Conservation (phyloP, 2,113 vertebrate genomes). For the Suricata suricatta region DNA sequence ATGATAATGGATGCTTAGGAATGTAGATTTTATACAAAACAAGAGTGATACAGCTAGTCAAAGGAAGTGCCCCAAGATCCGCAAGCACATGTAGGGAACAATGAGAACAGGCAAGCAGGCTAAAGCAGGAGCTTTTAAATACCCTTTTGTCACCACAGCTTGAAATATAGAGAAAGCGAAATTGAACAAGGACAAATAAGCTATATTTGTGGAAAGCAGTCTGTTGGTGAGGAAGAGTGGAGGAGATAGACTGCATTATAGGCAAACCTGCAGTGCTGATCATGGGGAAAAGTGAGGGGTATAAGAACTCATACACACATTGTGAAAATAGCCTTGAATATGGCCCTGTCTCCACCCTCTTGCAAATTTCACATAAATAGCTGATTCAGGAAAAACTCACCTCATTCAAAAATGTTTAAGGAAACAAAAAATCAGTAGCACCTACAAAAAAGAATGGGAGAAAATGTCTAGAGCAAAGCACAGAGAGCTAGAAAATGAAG, state of each 20-base stretch:
- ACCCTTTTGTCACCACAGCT: background rate
- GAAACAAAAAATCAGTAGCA: background rate
- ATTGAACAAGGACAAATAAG: background rate
- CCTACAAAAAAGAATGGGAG: background rate
- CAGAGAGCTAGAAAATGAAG: background rate
- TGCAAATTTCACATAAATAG: conserved; percentile 5
- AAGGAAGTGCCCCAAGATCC: background rate
- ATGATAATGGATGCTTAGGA: background rate
- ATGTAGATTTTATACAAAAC: background rate
- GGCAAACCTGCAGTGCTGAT: background rate
- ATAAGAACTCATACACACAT: background rate
- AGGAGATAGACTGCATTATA: background rate
- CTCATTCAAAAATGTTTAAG: conserved; percentile 4
- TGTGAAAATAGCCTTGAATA: background rate
- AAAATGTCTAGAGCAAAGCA: conserved; percentile 6
- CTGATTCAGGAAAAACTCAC: background rate
- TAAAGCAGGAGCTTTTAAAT: background rate
- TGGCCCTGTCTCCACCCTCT: background rate
- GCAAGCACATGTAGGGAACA: background rate
- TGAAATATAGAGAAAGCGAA: background rate
- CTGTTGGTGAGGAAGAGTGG: background rate
- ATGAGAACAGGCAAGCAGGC: background rate
- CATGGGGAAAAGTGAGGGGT: background rate
- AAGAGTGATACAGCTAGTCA: background rate
- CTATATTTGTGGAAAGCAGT: background rate